Conservation (phyloP, 2,888 invertebrate species). For the Melitaea athalia region DNA sequence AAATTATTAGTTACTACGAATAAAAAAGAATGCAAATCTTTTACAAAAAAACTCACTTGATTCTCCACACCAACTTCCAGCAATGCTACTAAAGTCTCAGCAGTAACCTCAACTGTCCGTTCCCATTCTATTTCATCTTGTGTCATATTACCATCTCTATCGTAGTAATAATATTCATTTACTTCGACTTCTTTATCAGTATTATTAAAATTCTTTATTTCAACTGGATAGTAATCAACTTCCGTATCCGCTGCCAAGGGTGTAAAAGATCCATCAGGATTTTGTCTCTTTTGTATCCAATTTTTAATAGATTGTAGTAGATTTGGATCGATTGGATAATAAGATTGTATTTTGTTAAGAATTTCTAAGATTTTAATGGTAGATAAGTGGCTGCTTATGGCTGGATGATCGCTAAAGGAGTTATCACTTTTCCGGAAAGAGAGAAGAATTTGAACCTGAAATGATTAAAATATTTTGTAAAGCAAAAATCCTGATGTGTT, state of each 20-base stretch:
- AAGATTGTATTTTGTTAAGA: slow-evolving; percentile 82
- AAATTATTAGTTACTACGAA: neutral
- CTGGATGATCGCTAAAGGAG: slow-evolving; percentile 86
- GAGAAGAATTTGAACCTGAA: slow-evolving; percentile 83
- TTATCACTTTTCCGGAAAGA: slow-evolving; percentile 85
- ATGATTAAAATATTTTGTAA: neutral
- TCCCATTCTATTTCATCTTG: slow-evolving; percentile 76
- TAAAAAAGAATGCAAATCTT: neutral
- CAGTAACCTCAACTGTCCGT: slow-evolving; percentile 83
- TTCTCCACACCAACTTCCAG: slow-evolving; percentile 84
- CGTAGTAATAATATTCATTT: slow-evolving; percentile 77
- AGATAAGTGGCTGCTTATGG: slow-evolving; percentile 82
- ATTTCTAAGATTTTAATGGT: slow-evolving; percentile 84
- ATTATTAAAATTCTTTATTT: slow-evolving; percentile 63
- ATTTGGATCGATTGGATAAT: slow-evolving; percentile 84
- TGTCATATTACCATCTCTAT: slow-evolving; percentile 78
- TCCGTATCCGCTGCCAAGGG: slow-evolving; percentile 83
- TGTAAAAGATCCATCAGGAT: slow-evolving; percentile 83
- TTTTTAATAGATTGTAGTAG: slow-evolving; percentile 82
- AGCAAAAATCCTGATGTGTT: neutral
- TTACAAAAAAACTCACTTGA: slow-evolving; percentile 57
- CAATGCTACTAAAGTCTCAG: slow-evolving; percentile 83
- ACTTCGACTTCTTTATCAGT: slow-evolving; percentile 67
- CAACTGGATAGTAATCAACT: slow-evolving; percentile 75
- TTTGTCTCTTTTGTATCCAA: slow-evolving; percentile 84